Conservation (phyloP, 2,113 vertebrate species). For the Panthera tigris region DNA sequence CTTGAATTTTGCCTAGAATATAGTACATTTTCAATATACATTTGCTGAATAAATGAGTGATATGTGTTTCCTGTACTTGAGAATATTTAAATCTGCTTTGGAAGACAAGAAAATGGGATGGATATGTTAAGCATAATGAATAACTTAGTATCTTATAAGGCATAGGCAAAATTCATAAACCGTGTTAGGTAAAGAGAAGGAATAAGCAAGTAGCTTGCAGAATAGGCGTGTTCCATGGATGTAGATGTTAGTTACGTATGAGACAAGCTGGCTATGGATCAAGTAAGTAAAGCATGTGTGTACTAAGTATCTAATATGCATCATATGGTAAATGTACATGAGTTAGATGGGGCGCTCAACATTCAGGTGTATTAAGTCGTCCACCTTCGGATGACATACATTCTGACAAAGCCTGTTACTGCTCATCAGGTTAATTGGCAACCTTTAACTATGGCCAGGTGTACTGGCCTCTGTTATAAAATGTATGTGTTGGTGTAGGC, state of each 20-base stretch:
- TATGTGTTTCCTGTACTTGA: background rate
- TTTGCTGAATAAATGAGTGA: conserved; percentile 6
- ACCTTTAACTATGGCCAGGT: background rate
- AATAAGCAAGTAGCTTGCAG: background rate
- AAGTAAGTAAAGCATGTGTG: background rate
- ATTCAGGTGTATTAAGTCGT: background rate
- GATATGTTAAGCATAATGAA: background rate
- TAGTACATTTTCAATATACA: background rate
- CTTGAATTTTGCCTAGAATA: background rate
- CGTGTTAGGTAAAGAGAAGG: background rate
- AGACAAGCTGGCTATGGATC: background rate
- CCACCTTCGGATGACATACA: background rate
- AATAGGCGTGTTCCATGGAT: too few relatives aligned
- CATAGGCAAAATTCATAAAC: background rate
- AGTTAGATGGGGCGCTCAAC: background rate
- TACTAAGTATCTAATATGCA: background rate
- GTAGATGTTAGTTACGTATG: background rate
- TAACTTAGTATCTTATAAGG: background rate
- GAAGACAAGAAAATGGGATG: background rate
- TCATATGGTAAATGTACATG: background rate
- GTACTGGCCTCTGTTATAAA: background rate
- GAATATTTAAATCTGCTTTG: conserved; percentile 11
- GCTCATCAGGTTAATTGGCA: background rate
- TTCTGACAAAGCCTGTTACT: background rate
- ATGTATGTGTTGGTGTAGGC: background rate